Evolutionary conservation across 1,140 invertebrate genomes (phyloP).

Genomic region (Anoplophora glabripennis): DNA sequence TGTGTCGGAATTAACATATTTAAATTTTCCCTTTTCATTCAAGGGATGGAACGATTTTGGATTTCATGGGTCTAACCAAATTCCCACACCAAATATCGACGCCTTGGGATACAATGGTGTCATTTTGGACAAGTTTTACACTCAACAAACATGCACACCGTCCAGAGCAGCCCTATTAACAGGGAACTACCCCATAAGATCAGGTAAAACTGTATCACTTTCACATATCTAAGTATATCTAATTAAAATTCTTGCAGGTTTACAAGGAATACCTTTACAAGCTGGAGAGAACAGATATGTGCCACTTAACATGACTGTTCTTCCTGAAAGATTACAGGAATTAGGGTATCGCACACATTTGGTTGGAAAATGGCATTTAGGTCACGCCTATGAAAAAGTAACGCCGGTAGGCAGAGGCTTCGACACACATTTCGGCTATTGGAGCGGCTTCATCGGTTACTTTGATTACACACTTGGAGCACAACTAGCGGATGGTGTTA

Average conservation of each 20-base stretch:
- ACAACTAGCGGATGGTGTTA: neutral
- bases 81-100: conserved; percentile 83
- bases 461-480: conserved; percentile 58
- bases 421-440: conserved; percentile 65
- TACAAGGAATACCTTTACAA: conserved; percentile 60
- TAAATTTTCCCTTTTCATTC: conserved; percentile 24
- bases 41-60: conserved; percentile 89
- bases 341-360: conserved; percentile 78
- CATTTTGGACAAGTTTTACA: conserved; percentile 71
- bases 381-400: conserved; percentile 44
- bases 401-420: conserved; percentile 62
- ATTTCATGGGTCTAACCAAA: conserved; percentile 81
- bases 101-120: conserved; percentile 73
- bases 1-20: too few relatives aligned
- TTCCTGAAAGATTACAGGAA: conserved; percentile 72
- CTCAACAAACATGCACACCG: conserved; percentile 72
- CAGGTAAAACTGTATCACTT: conserved; percentile 52
- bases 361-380: conserved; percentile 90
- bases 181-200: conserved; percentile 78
- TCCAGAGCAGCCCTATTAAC: conserved; percentile 75
- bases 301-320: conserved; percentile 54
- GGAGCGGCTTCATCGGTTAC: conserved; percentile 56
- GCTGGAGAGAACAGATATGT: conserved; percentile 56
- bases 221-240: neutral
- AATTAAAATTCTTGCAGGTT: conserved; percentile 49